Conservation (phyloP, 1,140 invertebrate genomes). For the Ceratosolen fusciceps region DNA sequence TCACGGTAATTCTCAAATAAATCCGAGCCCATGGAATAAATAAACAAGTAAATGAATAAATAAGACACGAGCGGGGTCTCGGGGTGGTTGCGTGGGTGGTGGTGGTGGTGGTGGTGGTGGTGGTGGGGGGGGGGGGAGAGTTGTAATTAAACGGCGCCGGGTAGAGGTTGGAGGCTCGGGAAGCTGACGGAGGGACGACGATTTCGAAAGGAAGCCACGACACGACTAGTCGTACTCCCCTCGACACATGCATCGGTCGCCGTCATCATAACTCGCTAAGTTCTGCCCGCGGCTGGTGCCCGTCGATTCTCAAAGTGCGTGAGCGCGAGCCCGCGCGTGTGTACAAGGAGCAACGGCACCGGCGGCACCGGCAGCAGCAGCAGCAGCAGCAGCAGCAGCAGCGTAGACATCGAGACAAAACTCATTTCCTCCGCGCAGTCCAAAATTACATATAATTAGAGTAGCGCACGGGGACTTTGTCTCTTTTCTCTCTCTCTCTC, state of each 20-base stretch:
- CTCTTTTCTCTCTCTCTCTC: constrained; percentile 14
- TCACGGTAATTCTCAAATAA: too few relatives aligned
- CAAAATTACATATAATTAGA: constrained; percentile 51
- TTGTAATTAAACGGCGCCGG: too few relatives aligned
- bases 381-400: too few relatives aligned
- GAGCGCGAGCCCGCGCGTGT: constrained; percentile 31
- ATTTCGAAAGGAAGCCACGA: neutral
- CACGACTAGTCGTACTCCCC: constrained; percentile 6
- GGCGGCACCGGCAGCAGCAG: too few relatives aligned
- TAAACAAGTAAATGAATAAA: too few relatives aligned
- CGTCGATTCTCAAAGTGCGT: constrained; percentile 41
- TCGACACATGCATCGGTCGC: constrained; percentile 22
- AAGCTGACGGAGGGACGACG: too few relatives aligned
- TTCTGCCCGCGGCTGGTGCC: neutral
- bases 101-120: too few relatives aligned
- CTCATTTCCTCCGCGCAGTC: constrained; percentile 48
- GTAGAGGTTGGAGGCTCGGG: too few relatives aligned
- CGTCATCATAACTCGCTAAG: constrained; percentile 27
- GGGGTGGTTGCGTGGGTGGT: too few relatives aligned
- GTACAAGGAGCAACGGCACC: constrained; percentile 28
- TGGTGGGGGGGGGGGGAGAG: too few relatives aligned
- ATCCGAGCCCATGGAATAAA: too few relatives aligned
- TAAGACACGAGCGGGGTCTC: too few relatives aligned
- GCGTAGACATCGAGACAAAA: constrained; percentile 47
- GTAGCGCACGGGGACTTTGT: constrained; percentile 44